Conservation (phyloP, 2,888 invertebrate species). For the Drosophila emarginata region DNA sequence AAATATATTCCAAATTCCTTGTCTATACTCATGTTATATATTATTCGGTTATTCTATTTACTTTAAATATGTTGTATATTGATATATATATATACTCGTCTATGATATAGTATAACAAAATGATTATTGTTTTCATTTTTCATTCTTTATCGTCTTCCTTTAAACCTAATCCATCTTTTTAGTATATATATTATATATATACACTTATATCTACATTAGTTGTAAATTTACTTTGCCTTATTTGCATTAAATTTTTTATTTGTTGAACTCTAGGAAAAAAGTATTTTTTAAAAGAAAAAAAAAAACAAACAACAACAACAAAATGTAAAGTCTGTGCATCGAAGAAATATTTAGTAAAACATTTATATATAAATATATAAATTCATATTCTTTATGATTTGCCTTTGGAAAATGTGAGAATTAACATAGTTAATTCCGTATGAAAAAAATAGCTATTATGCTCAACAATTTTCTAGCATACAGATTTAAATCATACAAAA, state of each 20-base stretch:
- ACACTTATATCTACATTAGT: slow-evolving; percentile 39
- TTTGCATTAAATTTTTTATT: slow-evolving; percentile 46
- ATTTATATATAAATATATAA: slow-evolving; percentile 2
- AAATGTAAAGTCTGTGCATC: slow-evolving; percentile 56
- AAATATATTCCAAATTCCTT: neutral
- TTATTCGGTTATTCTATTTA: neutral
- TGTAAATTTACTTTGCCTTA: slow-evolving; percentile 43
- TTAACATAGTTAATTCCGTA: slow-evolving; percentile 71
- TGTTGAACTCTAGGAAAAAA: slow-evolving; percentile 50
- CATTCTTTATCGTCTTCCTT: slow-evolving; percentile 35
- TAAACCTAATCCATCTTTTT: slow-evolving; percentile 16
- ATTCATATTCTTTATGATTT: slow-evolving; percentile 65
- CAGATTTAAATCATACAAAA: slow-evolving; percentile 36
- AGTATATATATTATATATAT: slow-evolving; percentile 31
- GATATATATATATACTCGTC: slow-evolving; percentile 36
- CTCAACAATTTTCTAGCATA: slow-evolving; percentile 69
- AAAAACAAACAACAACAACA: neutral
- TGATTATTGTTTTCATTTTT: slow-evolving; percentile 37
- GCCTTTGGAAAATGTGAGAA: slow-evolving; percentile 66
- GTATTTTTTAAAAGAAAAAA: slow-evolving; percentile 22
- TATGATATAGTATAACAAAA: slow-evolving; percentile 40
- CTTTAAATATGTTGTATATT: slow-evolving; percentile 35
- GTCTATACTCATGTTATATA: slow-evolving; percentile 36
- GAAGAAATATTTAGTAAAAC: slow-evolving; percentile 14
- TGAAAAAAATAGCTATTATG: slow-evolving; percentile 65